A percentile compares a stretch with the other conserved stretches of the same genome.
phyloP scores from a whole-genome alignment of 35 echinoderm and acorn worm species.

The Strongylocentrotus purpuratus region DNA sequence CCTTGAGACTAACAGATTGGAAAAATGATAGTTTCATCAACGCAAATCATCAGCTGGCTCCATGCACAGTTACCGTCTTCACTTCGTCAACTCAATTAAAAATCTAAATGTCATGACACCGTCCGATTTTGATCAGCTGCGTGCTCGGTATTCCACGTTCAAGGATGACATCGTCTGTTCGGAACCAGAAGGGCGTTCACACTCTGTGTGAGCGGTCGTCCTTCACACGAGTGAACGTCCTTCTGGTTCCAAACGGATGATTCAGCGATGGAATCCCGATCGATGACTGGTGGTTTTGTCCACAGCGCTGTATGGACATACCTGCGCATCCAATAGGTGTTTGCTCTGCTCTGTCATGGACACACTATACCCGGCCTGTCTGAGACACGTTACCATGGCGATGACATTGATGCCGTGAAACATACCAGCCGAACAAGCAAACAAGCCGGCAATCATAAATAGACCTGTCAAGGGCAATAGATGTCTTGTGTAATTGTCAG shows the following conservation, averaged over 20 bases:
- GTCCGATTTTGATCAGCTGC: not conserved
- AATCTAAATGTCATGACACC: conserved; percentile 17
- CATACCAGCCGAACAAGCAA: not conserved
- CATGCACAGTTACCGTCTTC: not conserved
- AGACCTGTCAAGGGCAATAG: not conserved
- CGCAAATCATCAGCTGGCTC: not conserved
- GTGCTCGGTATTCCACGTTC: not conserved
- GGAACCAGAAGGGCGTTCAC: too few species aligned
- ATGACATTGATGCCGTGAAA: not conserved
- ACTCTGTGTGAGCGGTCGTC: too few species aligned
- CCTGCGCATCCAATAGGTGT: not conserved
- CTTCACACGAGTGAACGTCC: too few species aligned
- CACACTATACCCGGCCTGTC: not conserved
- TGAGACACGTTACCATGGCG: not conserved
- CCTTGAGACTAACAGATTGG: not conserved
- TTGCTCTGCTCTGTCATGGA: not conserved
- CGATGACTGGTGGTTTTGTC: not conserved
- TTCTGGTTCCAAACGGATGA: not conserved
- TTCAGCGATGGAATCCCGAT: not conserved
- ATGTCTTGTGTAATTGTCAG: not conserved
- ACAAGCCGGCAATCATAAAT: not conserved
- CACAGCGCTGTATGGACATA: not conserved
- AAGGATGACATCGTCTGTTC: not conserved
- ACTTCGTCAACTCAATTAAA: not conserved
- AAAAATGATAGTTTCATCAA: not conserved